Conservation (phyloP, 1,140 invertebrate species). For the Lepidostoma basale region DNA sequence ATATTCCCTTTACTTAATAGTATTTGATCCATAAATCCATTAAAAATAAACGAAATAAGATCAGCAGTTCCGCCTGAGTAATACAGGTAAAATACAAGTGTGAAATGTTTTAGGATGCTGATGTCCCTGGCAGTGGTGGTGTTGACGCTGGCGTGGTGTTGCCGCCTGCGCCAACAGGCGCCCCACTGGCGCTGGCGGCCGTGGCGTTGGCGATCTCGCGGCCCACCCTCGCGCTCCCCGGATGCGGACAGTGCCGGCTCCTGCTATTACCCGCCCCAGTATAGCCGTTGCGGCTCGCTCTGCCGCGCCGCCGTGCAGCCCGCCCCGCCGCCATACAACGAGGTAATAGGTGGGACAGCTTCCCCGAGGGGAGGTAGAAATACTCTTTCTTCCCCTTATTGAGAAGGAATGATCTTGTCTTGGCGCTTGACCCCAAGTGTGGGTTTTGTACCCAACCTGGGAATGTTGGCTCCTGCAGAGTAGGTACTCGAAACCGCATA, state of each 20-base stretch:
- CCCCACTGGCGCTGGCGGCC: constrained; percentile 59
- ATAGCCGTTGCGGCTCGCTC: constrained; percentile 79
- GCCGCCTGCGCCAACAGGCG: constrained; percentile 60
- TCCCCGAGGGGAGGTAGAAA: too few relatives aligned
- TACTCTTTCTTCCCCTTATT: too few relatives aligned
- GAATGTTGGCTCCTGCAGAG: too few relatives aligned
- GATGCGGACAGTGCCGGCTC: constrained; percentile 76
- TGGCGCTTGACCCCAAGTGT: too few relatives aligned
- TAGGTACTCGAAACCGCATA: too few relatives aligned
- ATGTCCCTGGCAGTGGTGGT: constrained; percentile 62
- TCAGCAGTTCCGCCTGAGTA: too few relatives aligned
- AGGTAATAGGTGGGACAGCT: too few relatives aligned
- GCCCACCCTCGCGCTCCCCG: constrained; percentile 59
- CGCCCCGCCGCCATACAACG: constrained; percentile 79
- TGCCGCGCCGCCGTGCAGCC: constrained; percentile 78
- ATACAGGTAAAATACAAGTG: too few relatives aligned
- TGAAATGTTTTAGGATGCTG: constrained; percentile 49
- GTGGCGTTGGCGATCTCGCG: constrained; percentile 53
- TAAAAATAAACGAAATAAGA: too few relatives aligned
- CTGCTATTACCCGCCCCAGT: constrained; percentile 77
- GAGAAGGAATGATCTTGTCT: too few relatives aligned
- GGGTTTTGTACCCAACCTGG: too few relatives aligned
- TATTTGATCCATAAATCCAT: neutral
- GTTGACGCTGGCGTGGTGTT: constrained; percentile 70
- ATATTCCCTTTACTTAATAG: neutral